Base-by-base conservation (phyloP, 2,888 invertebrate genomes). In the Falcaria lacertinaria region DNA sequence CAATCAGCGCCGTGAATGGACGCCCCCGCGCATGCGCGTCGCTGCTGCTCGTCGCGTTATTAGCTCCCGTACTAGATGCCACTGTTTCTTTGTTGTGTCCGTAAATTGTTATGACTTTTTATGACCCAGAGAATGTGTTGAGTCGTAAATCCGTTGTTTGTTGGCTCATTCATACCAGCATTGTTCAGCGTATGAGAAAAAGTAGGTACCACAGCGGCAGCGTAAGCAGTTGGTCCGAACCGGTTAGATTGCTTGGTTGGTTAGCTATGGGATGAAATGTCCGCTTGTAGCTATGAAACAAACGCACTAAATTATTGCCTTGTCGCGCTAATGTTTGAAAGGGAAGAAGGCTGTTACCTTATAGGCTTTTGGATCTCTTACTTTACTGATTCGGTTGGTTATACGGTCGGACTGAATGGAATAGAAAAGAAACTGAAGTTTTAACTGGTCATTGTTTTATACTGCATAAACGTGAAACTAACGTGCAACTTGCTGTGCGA, bases 1-100 rank as follows among this genome's bases (percentile, higher is more conserved):
- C 88, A 89, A 89, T 89, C 89, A 88, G 85, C 86, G 71, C 70
- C 84, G 85, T 88, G 88, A 88, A 89, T 88, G 88, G 85, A 78
- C 89, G 88, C 87, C 88, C 82, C 88, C 88, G 86, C 85, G 74
- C 66, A 57, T 69, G 73, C 71, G 68, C 64, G 47, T 54, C 48
- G 58, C 57, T 68, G 73, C 69, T 67, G 74, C 72, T 69, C 65
- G 53, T 69, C 66, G 75, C 76, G 73, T 74, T 80, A 76, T 82
- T 82, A 82, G 74, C 82, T 81, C 71, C 79, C 77, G 80, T 80
- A 83, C 79, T 80, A 80, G 69, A 67, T 78, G 71, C 80, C 68
- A 68, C 79, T 72, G 75, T 74, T 78, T 78, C 83, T 86, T 87
- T 87, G 86, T 87, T 83, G 74, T 74, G 73, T 66, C 71, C 69